A percentile compares a stretch with the other conserved stretches of the same genome.
Conservation (phyloP, 2,113 vertebrate species). For the Polyodon spathula region DNA sequence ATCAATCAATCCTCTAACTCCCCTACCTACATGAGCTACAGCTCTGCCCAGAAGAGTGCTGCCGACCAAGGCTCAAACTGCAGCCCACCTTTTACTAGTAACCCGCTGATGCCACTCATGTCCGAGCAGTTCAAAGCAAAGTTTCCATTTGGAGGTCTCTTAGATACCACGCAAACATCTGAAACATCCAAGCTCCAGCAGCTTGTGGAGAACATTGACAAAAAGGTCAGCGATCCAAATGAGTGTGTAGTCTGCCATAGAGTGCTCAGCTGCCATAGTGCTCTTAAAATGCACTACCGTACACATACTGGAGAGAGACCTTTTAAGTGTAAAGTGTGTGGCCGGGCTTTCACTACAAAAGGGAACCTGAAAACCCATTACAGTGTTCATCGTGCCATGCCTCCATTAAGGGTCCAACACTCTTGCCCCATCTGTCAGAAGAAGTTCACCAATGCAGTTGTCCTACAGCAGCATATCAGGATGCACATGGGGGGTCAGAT, state of each 20-base stretch:
- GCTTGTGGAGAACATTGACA: constrained; percentile 96
- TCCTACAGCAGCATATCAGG: constrained; percentile 92
- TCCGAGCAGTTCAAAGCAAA: constrained; percentile 95
- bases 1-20: constrained; percentile 44
- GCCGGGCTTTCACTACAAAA: constrained; percentile 95
- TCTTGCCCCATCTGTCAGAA: constrained; percentile 98
- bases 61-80: constrained; percentile 58
- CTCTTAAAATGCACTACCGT: constrained; percentile 96
- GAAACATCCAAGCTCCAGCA: constrained; percentile 96
- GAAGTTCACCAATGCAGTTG: constrained; percentile 95
- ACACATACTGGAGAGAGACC: constrained; percentile 94
- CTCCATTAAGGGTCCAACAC: constrained; percentile 88
- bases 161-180: constrained; percentile 84
- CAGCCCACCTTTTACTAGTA: constrained; percentile 68
- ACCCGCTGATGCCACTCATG: constrained; percentile 89
- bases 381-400: constrained; percentile 94
- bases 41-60: constrained; percentile 47
- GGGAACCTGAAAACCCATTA: constrained; percentile 98
- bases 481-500: constrained; percentile 99
- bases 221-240: constrained; percentile 87
- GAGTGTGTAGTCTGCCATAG: constrained; percentile 94
- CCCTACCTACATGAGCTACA: constrained; percentile 36
- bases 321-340: constrained; percentile 94
- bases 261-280: constrained; percentile 93
- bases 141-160: constrained; percentile 89